phyloP scores from a whole-genome alignment of 2,113 vertebrate genomes.

The Anoplopoma fimbria region DNA sequence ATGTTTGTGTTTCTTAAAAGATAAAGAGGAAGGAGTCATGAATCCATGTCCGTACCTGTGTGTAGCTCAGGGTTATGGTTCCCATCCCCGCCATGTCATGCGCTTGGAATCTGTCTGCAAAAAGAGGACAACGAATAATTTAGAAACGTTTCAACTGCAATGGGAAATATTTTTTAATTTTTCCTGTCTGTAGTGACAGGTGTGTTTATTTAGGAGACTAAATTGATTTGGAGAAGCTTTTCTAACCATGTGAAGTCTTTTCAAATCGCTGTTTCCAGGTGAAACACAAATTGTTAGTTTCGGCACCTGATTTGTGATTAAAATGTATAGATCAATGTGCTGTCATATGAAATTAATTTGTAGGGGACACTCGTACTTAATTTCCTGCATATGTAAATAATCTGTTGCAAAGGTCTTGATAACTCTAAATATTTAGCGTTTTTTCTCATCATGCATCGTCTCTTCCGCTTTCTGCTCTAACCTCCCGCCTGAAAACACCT shows the following conservation, averaged over 20 bases:
- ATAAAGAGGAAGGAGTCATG: background rate
- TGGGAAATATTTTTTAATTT: background rate
- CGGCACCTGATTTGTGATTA: too few relatives aligned
- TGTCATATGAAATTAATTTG: too few relatives aligned
- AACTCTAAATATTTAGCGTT: too few relatives aligned
- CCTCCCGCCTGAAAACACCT: too few relatives aligned
- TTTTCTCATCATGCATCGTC: too few relatives aligned
- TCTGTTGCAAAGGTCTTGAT: too few relatives aligned
- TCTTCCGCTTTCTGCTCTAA: too few relatives aligned
- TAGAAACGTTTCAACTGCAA: background rate
- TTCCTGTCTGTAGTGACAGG: background rate
- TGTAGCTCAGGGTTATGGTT: constrained; percentile 74
- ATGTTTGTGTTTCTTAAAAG: background rate
- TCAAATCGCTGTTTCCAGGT: background rate
- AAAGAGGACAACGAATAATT: background rate
- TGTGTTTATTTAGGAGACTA: too few relatives aligned
- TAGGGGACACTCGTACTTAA: too few relatives aligned
- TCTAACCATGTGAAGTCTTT: background rate
- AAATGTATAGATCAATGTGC: too few relatives aligned
- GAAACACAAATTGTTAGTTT: background rate
- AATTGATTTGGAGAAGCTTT: background rate
- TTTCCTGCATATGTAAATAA: too few relatives aligned
- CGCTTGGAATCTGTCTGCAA: constrained; percentile 79
- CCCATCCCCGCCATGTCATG: constrained; percentile 76
- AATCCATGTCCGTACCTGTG: constrained; percentile 69